These are phyloP conservation scores for Drosophila rubida DNA, from an alignment of 2,888 invertebrate species.

Conservation along the genomic window DNA sequence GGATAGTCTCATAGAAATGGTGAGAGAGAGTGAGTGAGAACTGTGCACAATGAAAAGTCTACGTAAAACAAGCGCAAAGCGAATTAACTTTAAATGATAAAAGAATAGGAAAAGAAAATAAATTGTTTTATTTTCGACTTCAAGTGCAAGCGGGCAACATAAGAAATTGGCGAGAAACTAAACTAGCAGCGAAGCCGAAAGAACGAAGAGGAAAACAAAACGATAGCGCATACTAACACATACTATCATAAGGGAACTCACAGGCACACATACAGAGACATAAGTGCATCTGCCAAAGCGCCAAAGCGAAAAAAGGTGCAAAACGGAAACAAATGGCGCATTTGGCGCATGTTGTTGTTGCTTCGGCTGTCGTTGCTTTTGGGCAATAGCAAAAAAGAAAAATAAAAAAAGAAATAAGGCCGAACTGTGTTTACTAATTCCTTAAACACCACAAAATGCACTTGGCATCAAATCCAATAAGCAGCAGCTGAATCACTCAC, in stretches of 20 bases:
- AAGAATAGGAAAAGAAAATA: conserved; percentile 32
- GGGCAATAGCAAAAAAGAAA: conserved; percentile 10
- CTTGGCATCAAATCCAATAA: conserved; percentile 49
- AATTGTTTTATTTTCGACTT: conserved; percentile 67
- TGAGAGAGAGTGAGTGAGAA: conserved; percentile 4
- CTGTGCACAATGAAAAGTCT: conserved; percentile 12
- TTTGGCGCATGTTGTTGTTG: conserved; percentile 28
- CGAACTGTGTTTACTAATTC: conserved; percentile 31
- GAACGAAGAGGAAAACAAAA: conserved; percentile 31
- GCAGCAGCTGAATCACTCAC: conserved; percentile 39
- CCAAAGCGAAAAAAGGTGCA: conserved; percentile 42
- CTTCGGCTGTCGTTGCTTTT: conserved; percentile 20
- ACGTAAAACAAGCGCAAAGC: conserved; percentile 16
- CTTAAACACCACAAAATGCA: conserved; percentile 30
- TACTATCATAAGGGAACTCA: neutral
- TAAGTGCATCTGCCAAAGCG: conserved; percentile 15
- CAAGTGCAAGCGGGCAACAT: conserved; percentile 61
- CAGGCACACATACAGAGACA: neutral
- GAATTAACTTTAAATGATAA: conserved; percentile 29
- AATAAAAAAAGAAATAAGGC: conserved; percentile 7
- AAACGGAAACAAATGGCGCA: conserved; percentile 52
- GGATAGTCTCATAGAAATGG: neutral
- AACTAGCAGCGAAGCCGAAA: conserved; percentile 26
- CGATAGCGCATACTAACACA: conserved; percentile 20
- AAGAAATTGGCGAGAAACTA: conserved; percentile 45